phyloP scores from a whole-genome alignment of 2,888 invertebrate genomes.

The Noctua fimbriata region DNA sequence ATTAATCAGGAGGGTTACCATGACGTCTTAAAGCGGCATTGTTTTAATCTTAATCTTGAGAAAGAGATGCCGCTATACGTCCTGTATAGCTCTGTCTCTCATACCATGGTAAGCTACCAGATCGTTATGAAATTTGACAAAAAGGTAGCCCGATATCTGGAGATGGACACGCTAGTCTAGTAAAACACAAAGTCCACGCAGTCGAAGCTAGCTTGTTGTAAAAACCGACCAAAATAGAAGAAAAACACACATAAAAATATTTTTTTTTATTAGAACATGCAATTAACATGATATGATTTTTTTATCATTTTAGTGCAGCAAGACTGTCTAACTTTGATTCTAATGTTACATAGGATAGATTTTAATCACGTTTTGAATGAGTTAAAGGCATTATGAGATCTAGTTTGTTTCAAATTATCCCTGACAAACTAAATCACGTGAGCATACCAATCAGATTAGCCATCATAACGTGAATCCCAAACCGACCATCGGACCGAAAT shows the following conservation, averaged over 20 bases:
- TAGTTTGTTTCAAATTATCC: not conserved
- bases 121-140: not conserved
- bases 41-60: too few relatives aligned
- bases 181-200: not conserved
- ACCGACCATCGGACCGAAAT: slow-evolving; percentile 23
- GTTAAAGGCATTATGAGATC: not conserved
- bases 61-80: too few relatives aligned
- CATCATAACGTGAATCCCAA: slow-evolving; percentile 6
- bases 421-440: not conserved
- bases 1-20: too few relatives aligned
- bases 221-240: not conserved
- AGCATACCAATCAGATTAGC: slow-evolving; percentile 33
- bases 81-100: too few relatives aligned
- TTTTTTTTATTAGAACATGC: not conserved
- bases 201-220: not conserved
- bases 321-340: not conserved
- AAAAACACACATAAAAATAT: not conserved
- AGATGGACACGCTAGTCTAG: not conserved
- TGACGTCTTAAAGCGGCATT: too few relatives aligned
- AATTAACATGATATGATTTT: not conserved
- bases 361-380: not conserved
- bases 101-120: too few relatives aligned
- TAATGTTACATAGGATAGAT: not conserved
- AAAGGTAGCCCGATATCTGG: not conserved
- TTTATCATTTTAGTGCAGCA: not conserved